Evolutionary conservation across 2,113 vertebrate species (phyloP).

Genomic region (human (Homo sapiens)): GRCh38 chrX:9400001-9400500

Average conservation of each 20-base stretch:
- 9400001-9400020: background rate
- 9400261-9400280: background rate
- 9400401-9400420: background rate
- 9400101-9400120: background rate
- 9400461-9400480: background rate
- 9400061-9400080: background rate
- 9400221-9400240: background rate
- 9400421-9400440: background rate
- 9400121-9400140: background rate
- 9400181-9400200: too few species aligned
- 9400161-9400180: background rate
- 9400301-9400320: background rate
- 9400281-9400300: background rate
- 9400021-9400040: background rate
- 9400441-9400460: background rate
- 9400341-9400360: background rate
- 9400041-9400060: background rate
- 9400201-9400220: background rate
- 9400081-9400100: background rate
- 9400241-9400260: background rate
- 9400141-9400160: background rate
- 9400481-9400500: background rate
- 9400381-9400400: background rate
- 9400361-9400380: background rate
- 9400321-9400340: background rate